phyloP scores from a whole-genome alignment of 2,113 vertebrate genomes.

The Lepidothrix coronata region DNA sequence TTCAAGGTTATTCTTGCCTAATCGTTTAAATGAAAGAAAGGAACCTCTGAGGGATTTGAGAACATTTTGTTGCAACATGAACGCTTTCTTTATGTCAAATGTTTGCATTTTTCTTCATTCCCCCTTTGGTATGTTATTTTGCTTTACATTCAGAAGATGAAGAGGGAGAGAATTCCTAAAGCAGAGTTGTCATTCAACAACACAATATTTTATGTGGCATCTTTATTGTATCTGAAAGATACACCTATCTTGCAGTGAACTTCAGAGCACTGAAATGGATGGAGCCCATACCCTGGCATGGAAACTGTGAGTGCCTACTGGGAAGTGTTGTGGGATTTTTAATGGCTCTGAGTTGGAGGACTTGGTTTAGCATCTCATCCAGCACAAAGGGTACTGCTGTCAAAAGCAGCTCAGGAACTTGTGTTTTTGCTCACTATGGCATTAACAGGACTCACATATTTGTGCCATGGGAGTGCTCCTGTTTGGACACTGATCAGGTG shows the following conservation, averaged over 20 bases:
- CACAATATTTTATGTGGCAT: background rate
- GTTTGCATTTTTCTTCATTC: background rate
- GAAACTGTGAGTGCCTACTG: background rate
- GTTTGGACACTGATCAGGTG: fast-evolving
- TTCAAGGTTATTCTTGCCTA: conserved; percentile 42
- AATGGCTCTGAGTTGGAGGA: background rate
- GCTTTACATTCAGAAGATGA: background rate
- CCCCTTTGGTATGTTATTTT: background rate
- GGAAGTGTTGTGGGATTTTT: background rate
- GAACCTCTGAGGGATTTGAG: background rate
- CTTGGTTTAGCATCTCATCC: background rate
- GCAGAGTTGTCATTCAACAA: background rate
- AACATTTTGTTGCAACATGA: background rate
- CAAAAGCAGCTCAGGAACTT: background rate
- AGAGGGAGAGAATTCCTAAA: background rate
- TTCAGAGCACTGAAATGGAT: background rate
- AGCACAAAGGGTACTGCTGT: background rate
- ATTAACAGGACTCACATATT: fast-evolving
- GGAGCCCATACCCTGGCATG: background rate
- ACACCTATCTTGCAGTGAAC: background rate
- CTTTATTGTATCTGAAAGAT: background rate
- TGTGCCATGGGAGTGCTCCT: background rate
- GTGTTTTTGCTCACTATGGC: background rate
- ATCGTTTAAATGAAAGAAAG: background rate
- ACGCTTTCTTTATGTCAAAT: background rate